Percentiles rank a stretch among this genome's conserved stretches.
Conservation (phyloP, 2,113 vertebrate species). For the Apus apus region DNA sequence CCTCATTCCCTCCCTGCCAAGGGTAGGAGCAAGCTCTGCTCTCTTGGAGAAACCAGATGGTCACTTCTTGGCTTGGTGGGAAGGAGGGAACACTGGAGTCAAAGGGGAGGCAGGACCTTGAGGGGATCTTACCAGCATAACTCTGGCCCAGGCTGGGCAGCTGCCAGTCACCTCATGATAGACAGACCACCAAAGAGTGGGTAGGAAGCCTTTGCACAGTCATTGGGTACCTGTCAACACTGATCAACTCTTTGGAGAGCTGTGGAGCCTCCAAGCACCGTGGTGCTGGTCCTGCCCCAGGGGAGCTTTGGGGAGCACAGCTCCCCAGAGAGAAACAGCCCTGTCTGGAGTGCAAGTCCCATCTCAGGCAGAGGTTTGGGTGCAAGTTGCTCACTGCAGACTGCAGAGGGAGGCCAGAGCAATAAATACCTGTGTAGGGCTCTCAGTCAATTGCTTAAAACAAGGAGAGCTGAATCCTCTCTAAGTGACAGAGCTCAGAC, state of each 20-base stretch:
- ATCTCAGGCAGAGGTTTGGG: background rate
- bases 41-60: background rate
- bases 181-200: background rate
- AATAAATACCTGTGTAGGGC: background rate
- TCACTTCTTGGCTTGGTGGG: background rate
- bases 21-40: accelerated
- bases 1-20: background rate
- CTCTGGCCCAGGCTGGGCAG: background rate
- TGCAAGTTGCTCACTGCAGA: background rate
- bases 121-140: background rate
- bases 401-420: background rate
- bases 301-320: background rate
- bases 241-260: background rate
- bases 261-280: background rate
- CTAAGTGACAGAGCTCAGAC: background rate
- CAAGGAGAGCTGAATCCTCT: background rate
- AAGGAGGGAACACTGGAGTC: background rate
- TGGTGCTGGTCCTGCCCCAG: background rate
- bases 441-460: background rate
- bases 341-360: background rate
- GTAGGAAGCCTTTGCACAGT: background rate
- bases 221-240: too few relatives aligned
- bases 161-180: background rate
- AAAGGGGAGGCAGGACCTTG: background rate
- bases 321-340: background rate